Base-by-base conservation (phyloP, 2,888 invertebrate species). In the Lymantria dispar region DNA sequence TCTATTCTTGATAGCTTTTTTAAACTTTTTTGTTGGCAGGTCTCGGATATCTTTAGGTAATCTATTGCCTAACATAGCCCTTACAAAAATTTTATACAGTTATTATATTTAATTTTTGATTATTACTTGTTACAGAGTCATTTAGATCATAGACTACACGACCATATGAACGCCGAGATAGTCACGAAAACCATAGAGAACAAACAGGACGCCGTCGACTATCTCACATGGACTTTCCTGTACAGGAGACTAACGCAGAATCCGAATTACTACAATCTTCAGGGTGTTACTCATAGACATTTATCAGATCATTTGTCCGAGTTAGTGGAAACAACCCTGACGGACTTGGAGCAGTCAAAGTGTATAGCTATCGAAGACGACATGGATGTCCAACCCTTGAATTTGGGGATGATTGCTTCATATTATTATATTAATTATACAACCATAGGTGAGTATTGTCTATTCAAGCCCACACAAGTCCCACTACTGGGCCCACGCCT, bases 341-440 rank as follows among this genome's bases (percentile, higher is more conserved):
- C 94, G 36, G 98, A 99, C 83, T 90, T 99, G 72, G 98, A 99
- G 78, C 98, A 98, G 81, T 97, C 98, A 0, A 98, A 98, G 78
- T 99, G 99, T 82, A 98, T 99, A 67, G 96, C 97, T 45, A 94
- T 99, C 8, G 99, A 99, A 80, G 99, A 99, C 65, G 99, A 99
- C 68, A 98, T 99, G 96, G 99, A 99, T 80, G 97, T 98, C 0
- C 93, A 97, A 54, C 98, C 99, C 0, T 93, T 99, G 36, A 99
- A 99, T 92, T 91, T 99, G 78, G 99, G 99, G 76, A 99, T 99
- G 99, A 99, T 99, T 81, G 99, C 99, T 0, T 98, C 99, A 0
- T 99, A 99, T 87, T 99, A 99, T 85, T 99, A 99, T 87, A 99
- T 99, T 73, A 99, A 99, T 85, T 99, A 99, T 74, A 98, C 99